A percentile compares a stretch with the other conserved stretches of the same genome.
phyloP scores from a whole-genome alignment of 37 sponge, comb jelly and placozoan genomes.

The Amphimedon queenslandica region DNA sequence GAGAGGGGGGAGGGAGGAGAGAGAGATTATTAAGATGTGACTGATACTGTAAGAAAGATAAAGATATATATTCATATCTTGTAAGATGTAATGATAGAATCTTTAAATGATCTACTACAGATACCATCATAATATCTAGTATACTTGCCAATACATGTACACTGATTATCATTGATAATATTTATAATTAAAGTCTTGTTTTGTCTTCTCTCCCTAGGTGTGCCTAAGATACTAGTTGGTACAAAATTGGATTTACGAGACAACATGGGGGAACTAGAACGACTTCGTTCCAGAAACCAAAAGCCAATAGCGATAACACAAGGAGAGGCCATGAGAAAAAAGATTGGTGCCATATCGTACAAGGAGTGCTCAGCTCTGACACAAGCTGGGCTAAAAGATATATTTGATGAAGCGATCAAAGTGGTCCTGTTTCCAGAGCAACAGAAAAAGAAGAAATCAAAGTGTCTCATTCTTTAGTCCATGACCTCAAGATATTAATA shows the following conservation, averaged over 20 bases:
- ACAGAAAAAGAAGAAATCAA: constrained; percentile 52
- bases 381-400: constrained; percentile 81
- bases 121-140: no score
- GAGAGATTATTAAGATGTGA: no score
- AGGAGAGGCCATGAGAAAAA: constrained; percentile 76
- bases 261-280: constrained; percentile 58
- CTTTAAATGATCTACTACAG: no score
- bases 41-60: no score
- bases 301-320: constrained; percentile 45
- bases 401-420: constrained; percentile 88
- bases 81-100: no score
- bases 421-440: constrained; percentile 78
- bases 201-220: no score
- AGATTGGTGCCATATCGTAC: constrained; percentile 67
- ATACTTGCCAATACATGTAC: no score
- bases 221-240: constrained; percentile 84
- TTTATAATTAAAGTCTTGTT: no score
- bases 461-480: constrained; percentile 56
- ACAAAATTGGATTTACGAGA: constrained; percentile 88
- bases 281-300: constrained; percentile 53
- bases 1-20: no score
- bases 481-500: no score
- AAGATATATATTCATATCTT: no score
- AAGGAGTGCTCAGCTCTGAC: constrained; percentile 89
- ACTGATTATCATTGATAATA: no score